A percentile compares a stretch with the other conserved stretches of the same genome.
Conservation (phyloP, 2,797 vertebrate genomes). For the Gila robusta region DNA sequence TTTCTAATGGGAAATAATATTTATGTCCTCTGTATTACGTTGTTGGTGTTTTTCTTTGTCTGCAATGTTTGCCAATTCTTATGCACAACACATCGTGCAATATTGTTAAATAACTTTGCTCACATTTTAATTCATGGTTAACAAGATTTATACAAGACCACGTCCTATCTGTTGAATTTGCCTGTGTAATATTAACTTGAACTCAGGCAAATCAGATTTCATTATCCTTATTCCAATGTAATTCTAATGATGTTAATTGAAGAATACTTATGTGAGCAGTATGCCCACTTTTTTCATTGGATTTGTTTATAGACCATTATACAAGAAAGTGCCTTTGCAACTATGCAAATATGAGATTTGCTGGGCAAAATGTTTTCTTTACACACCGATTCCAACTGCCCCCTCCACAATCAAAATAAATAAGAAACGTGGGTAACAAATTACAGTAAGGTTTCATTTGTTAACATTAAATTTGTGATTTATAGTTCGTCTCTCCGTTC, state of each 20-base stretch:
- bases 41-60: constrained; percentile 4
- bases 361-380: background rate
- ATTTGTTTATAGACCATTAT: constrained; percentile 14
- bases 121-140: background rate
- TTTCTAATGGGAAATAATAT: constrained; percentile 59
- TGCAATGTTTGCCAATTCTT: background rate
- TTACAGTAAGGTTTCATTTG: background rate
- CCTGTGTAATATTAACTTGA: background rate
- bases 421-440: background rate
- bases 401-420: background rate
- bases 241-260: constrained; percentile 2
- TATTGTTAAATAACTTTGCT: constrained; percentile 18
- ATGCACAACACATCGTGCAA: background rate
- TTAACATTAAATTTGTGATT: background rate
- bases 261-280: background rate
- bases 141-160: background rate
- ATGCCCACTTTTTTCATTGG: background rate
- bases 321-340: background rate
- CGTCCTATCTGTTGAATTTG: background rate
- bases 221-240: background rate
- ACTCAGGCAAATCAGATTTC: background rate
- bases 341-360: background rate
- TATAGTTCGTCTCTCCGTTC: background rate
- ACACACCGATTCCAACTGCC: background rate
- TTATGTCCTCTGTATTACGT: constrained; percentile 55